Conservation (phyloP, 2,888 invertebrate genomes). For the Ophioninae sp. region DNA sequence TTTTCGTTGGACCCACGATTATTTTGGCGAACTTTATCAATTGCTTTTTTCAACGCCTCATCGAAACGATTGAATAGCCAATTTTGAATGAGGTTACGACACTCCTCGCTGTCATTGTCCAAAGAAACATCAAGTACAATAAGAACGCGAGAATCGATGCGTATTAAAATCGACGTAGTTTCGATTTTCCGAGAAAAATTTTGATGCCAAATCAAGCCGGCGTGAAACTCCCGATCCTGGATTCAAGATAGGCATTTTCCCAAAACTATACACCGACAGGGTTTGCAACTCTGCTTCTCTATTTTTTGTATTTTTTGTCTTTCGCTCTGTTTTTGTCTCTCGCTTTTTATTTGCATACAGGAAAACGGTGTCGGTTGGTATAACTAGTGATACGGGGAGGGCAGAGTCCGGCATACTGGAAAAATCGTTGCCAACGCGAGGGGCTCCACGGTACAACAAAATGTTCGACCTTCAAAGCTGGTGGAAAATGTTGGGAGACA, state of each 20-base stretch:
- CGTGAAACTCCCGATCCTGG: background rate
- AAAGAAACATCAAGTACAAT: background rate
- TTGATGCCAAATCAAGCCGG: background rate
- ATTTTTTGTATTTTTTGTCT: background rate
- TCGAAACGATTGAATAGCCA: too few relatives aligned
- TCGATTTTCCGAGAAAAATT: background rate
- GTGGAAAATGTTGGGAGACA: constrained; percentile 42
- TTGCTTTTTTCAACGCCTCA: too few relatives aligned
- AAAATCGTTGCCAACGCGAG: constrained; percentile 51
- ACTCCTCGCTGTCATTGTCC: too few relatives aligned
- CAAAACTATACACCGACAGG: constrained; percentile 9
- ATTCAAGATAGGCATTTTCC: background rate
- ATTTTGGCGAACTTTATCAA: too few relatives aligned
- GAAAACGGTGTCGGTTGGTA: constrained; percentile 38
- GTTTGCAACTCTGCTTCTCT: background rate
- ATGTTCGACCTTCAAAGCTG: constrained; percentile 63
- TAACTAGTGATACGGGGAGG: constrained; percentile 27
- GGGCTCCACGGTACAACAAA: constrained; percentile 49
- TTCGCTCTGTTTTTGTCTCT: background rate
- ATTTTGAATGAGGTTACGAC: too few relatives aligned
- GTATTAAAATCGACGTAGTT: background rate
- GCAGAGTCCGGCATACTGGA: constrained; percentile 7
- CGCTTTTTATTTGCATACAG: constrained; percentile 7
- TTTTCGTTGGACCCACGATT: too few relatives aligned
- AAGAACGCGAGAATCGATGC: background rate